These are phyloP conservation scores for Papio anubis DNA, from an alignment of 2,113 vertebrate genomes.

Conservation along the genomic window DNA sequence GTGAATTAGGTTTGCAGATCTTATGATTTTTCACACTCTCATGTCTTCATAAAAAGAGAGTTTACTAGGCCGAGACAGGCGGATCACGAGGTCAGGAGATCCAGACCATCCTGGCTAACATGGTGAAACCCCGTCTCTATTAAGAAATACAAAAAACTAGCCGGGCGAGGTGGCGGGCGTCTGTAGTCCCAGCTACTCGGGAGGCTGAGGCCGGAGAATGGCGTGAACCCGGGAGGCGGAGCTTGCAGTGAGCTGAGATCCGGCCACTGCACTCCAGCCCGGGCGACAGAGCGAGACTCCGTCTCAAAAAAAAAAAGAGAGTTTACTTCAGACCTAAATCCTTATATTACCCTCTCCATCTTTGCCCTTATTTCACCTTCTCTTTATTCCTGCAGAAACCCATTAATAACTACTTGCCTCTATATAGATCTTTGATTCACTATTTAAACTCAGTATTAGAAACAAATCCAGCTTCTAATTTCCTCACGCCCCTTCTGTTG, in stretches of 20 bases:
- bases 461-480: slow-evolving; percentile 3
- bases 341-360: background rate
- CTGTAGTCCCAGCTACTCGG: no score
- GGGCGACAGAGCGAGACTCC: no score
- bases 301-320: background rate
- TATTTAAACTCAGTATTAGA: background rate
- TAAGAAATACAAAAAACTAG: no score
- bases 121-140: no score
- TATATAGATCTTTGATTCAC: background rate
- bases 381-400: background rate
- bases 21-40: background rate
- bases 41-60: background rate
- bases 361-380: background rate
- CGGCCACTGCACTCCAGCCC: no score
- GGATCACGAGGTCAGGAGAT: no score
- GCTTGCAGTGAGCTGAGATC: no score
- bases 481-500: background rate
- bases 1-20: background rate
- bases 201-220: no score
- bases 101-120: no score
- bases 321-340: background rate
- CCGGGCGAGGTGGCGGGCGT: no score
- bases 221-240: no score
- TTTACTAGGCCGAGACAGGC: no score
- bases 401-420: background rate